Base-by-base conservation (phyloP, 2,113 vertebrate species). In the Osmerus mordax region DNA sequence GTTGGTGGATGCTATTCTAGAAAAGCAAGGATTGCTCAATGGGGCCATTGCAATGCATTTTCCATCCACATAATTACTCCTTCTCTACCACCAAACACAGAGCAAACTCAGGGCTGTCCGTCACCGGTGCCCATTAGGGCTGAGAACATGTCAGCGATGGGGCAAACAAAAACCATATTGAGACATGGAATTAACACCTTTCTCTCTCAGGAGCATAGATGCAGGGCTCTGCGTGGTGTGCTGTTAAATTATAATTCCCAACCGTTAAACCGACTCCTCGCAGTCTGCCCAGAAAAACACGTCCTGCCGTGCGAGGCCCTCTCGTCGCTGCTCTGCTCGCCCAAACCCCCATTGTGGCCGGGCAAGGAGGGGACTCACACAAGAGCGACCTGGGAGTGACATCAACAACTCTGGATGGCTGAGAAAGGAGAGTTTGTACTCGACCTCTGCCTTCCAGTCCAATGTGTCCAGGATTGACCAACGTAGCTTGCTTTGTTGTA, bases 251-350 rank as follows among this genome's bases (percentile, higher is more conserved):
- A 72, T 81, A 76, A 87, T 81, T 52, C 53, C 72, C 74, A 69
- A 74, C 76, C 41, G 71, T 85, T 84, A 75, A 77, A 75, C 36
- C 7, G 79, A 87, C 78, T 85, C 81, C 79, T 80, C 60, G 8
- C 66, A 77, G 78, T 83, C 82, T 86, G 78, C 81, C 79, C 83
- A 84, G 77, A 81, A 88, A 87, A 85, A 86, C 74, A 74, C 52
- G 62, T 74, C 67, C 72, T 21, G 36, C 68, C 65, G 51, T 18
- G 73, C 25, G 63, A 54, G 64, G 28, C 23, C 67, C 68, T 60
- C 71, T 78, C 74, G 69, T 68, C 23, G 59, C 67, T 65, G 69
- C 72, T 67, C 62, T 73, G 32, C 53, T 55, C 54, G 59, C 65
- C 18, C 66, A 41, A 52, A 55, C 69, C 72, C 67, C 58, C 53